Base-by-base conservation (phyloP, 2,888 invertebrate genomes). In the Limnephilus marmoratus region DNA sequence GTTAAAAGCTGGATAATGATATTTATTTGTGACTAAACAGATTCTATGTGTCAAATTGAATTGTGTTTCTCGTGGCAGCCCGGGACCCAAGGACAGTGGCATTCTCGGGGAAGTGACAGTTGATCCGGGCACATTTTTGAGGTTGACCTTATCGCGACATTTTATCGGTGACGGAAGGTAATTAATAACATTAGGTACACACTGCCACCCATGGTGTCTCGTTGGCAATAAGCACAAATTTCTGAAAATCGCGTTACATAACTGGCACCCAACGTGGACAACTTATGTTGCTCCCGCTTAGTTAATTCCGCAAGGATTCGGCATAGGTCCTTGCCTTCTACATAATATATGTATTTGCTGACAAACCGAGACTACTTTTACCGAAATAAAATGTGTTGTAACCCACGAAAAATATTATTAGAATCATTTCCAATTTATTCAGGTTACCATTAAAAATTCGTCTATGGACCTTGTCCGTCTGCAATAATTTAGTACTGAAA, bases 51-150 rank as follows among this genome's bases (percentile, higher is more conserved):
- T 45, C 45, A 29, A 37, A 49, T 45, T 49, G 2, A 12, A 45
- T 45, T 45, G 86, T 49, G 11, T 29, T 45, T 41, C 45, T 86
- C 5, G 18, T 37, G 41, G 29, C 85, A 24, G 45, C 24, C 13
- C 13, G n/a, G 85, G 49, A 18, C 37, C 15, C 85, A 86, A 86
- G 85, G 85, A 86, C 49, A 86, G 45, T 86, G 24, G n/a, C 85
- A n/a, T 41, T 45, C 41, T 41, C 41, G 31, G 34, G 4, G 82
- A 34, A 82, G 68, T 86, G 85, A 86, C 37, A 86, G 68, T 68
- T 68, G 68, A 68, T 68, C 68, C 68, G 68, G 68, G n/a, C 68
- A 68, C 68, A n/a, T 68, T 68, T 68, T 68, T n/a, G 68, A 68
- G n/a, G 68, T 68, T 68, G 68, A 68, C 68, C 68, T 68, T 68